These are phyloP conservation scores for Euschistus heros DNA, from an alignment of 1,140 invertebrate genomes.

Conservation along the genomic window DNA sequence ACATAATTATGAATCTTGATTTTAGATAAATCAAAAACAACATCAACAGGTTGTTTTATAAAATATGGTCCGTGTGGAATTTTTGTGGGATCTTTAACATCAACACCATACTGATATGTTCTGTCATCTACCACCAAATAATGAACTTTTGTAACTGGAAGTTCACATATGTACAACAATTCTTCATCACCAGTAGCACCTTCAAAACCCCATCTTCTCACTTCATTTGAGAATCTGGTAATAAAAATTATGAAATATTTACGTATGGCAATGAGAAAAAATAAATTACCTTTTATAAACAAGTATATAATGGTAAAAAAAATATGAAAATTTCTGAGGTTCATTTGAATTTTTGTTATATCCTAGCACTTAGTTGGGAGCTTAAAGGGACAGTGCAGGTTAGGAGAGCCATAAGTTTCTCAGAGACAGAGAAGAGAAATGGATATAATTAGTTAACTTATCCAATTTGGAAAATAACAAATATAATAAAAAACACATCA, in stretches of 20 bases:
- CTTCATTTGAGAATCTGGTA: conserved; percentile 55
- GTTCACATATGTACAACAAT: conserved; percentile 81
- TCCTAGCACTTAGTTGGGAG: too few relatives aligned
- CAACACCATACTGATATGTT: conserved; percentile 71
- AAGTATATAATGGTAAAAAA: too few relatives aligned
- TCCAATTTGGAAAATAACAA: too few relatives aligned
- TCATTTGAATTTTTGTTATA: too few relatives aligned
- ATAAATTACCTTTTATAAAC: too few relatives aligned
- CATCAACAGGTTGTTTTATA: conserved; percentile 68
- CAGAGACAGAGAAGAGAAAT: too few relatives aligned
- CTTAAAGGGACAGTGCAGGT: too few relatives aligned
- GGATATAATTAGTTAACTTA: too few relatives aligned
- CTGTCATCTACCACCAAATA: conserved; percentile 59
- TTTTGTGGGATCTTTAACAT: conserved; percentile 58
- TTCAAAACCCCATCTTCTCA: conserved; percentile 73
- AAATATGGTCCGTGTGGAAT: conserved; percentile 82
- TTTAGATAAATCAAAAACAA: conserved; percentile 72
- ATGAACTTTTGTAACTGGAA: conserved; percentile 51
- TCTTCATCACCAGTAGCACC: conserved; percentile 63
- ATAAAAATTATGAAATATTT: not conserved
- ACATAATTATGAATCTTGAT: conserved; percentile 33
- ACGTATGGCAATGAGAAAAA: not conserved
- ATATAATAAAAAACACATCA: too few relatives aligned
- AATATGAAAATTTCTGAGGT: too few relatives aligned
- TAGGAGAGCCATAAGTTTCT: too few relatives aligned